These are phyloP conservation scores for Malacoraja senta DNA, from an alignment of 2,797 vertebrate species.

Conservation along the genomic window DNA sequence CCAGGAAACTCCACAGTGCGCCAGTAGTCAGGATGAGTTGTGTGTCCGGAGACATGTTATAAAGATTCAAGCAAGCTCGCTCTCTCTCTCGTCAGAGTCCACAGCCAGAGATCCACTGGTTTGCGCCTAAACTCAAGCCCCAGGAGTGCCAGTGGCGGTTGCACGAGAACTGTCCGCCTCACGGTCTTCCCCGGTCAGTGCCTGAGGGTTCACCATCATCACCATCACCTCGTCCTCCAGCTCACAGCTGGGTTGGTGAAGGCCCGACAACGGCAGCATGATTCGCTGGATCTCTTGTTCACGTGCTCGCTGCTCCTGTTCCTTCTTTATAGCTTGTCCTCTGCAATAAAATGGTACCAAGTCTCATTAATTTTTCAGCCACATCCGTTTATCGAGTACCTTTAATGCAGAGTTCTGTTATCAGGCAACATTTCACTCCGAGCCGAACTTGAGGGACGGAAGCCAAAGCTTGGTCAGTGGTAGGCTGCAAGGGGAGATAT, in stretches of 20 bases:
- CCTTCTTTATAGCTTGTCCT: slow-evolving; percentile 74
- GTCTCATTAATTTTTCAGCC: background rate
- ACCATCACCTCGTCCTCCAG: slow-evolving; percentile 81
- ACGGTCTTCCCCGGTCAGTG: slow-evolving; percentile 57
- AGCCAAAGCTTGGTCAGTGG: too few relatives aligned
- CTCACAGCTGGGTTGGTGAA: slow-evolving; percentile 85
- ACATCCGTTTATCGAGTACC: background rate
- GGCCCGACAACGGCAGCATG: slow-evolving; percentile 81
- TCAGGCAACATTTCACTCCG: too few relatives aligned
- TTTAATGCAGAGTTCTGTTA: background rate
- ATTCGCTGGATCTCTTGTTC: slow-evolving; percentile 90
- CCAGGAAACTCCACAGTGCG: background rate
- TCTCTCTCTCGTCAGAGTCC: background rate
- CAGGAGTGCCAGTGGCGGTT: slow-evolving; percentile 78
- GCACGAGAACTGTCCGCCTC: slow-evolving; percentile 74
- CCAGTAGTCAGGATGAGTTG: background rate
- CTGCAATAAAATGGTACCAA: slow-evolving; percentile 50
- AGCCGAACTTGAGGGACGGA: too few relatives aligned
- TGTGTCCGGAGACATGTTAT: too few relatives aligned
- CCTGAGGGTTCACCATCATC: slow-evolving; percentile 62
- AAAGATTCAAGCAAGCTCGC: background rate
- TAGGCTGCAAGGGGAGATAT: too few relatives aligned
- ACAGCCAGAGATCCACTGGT: too few relatives aligned
- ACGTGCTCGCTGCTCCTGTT: slow-evolving; percentile 73
- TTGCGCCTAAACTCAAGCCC: slow-evolving; percentile 64